These are phyloP conservation scores for Acronicta aceris DNA, from an alignment of 2,888 invertebrate genomes.

Conservation along the genomic window DNA sequence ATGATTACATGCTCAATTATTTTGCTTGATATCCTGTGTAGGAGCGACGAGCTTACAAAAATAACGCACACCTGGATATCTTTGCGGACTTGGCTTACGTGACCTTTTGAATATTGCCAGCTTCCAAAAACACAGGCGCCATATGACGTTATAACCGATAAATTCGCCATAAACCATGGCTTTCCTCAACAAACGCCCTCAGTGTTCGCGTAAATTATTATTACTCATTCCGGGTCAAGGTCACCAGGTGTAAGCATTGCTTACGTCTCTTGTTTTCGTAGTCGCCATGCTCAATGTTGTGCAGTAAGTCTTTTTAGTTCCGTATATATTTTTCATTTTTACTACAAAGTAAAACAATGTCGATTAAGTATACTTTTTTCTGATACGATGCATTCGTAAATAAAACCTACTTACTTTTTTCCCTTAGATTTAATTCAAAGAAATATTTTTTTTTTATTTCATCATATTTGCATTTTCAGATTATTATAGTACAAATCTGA, in stretches of 20 bases:
- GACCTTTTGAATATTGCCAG: not conserved
- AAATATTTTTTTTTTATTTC: no score
- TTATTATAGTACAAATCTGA: no score
- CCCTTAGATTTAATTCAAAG: no score
- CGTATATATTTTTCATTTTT: conserved; percentile 1
- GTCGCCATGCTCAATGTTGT: conserved; percentile 7
- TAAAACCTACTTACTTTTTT: no score
- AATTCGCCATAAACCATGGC: conserved; percentile 19
- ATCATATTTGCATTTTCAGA: no score
- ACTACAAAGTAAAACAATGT: no score
- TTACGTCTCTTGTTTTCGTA: conserved; percentile 24
- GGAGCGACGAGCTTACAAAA: not conserved
- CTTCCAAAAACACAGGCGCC: conserved; percentile 19
- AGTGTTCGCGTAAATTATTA: conserved; percentile 34
- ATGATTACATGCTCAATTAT: no score
- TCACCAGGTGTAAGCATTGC: conserved; percentile 7
- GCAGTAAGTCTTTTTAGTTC: conserved; percentile 19
- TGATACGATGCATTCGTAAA: no score
- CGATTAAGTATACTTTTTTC: no score
- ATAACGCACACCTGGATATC: not conserved
- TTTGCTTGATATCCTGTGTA: no score
- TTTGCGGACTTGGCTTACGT: not conserved
- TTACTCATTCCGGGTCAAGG: conserved; percentile 43
- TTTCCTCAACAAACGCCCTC: conserved; percentile 47
- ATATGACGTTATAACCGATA: conserved; percentile 34